Percentiles rank a stretch among this genome's conserved stretches.
These are phyloP conservation scores for Drosophila colorata DNA, from an alignment of 2,888 invertebrate genomes.

Conservation along the genomic window DNA sequence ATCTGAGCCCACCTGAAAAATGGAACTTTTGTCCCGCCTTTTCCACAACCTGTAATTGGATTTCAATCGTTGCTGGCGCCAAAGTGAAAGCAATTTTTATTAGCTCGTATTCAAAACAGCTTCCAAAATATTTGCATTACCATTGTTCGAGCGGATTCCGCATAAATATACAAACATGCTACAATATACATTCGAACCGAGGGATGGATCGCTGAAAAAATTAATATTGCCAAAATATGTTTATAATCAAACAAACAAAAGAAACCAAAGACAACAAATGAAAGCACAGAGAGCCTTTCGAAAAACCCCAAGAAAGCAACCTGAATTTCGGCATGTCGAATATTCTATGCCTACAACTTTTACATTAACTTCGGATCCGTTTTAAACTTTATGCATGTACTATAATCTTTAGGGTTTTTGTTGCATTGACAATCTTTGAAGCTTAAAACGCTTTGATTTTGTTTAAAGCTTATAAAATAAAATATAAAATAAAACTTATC, in stretches of 20 bases:
- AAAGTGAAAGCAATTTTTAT: conserved; percentile 59
- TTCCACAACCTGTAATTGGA: conserved; percentile 57
- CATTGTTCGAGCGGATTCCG: conserved; percentile 8
- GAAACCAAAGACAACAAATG: background rate
- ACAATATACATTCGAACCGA: background rate
- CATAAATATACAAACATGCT: conserved; percentile 20
- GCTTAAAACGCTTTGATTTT: too few relatives aligned
- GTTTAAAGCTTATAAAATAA: too few relatives aligned
- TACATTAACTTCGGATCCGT: too few relatives aligned
- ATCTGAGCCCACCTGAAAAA: conserved; percentile 31
- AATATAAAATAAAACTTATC: too few relatives aligned
- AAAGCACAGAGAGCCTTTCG: background rate
- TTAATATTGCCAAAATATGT: conserved; percentile 57
- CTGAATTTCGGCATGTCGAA: too few relatives aligned
- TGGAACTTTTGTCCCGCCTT: conserved; percentile 2
- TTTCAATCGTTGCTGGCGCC: conserved; percentile 55
- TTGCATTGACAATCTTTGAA: too few relatives aligned
- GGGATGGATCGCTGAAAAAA: conserved; percentile 31
- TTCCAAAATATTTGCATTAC: conserved; percentile 27
- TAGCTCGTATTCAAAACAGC: conserved; percentile 46
- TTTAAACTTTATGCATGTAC: too few relatives aligned
- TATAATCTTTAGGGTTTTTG: too few relatives aligned
- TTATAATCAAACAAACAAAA: conserved; percentile 54
- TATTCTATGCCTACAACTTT: too few relatives aligned
- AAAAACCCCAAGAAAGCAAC: background rate